Evolutionary conservation across 2,888 invertebrate genomes (phyloP).

Genomic region (Harpalus rubripes): DNA sequence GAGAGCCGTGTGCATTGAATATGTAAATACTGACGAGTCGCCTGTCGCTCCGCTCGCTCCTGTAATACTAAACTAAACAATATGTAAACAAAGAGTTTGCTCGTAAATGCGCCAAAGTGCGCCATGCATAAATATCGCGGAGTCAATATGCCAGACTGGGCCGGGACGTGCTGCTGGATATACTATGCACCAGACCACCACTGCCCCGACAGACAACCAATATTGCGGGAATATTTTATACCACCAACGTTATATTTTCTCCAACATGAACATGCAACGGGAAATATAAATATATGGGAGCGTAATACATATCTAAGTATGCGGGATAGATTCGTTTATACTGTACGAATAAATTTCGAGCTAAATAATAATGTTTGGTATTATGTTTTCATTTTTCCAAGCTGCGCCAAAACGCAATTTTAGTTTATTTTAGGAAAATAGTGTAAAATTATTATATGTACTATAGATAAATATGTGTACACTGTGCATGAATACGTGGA

Average conservation of each 20-base stretch:
- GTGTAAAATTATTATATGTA: background rate
- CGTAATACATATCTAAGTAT: slow-evolving; percentile 17
- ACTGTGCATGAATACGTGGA: too few species aligned
- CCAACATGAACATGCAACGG: background rate
- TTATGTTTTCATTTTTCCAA: background rate
- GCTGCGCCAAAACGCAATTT: background rate
- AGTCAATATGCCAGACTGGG: slow-evolving; percentile 39
- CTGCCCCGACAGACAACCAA: slow-evolving; percentile 36
- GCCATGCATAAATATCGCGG: slow-evolving; percentile 57
- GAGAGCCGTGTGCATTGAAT: slow-evolving; percentile 46
- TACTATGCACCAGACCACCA: slow-evolving; percentile 9
- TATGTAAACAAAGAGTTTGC: slow-evolving; percentile 57
- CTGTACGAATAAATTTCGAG: slow-evolving; percentile 6
- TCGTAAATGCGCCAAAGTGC: slow-evolving; percentile 58
- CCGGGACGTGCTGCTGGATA: slow-evolving; percentile 46
- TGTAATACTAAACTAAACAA: slow-evolving; percentile 59
- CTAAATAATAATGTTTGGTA: background rate
- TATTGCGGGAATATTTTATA: slow-evolving; percentile 42
- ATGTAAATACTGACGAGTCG: slow-evolving; percentile 33
- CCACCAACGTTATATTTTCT: slow-evolving; percentile 13
- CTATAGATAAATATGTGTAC: too few species aligned
- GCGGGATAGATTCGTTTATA: slow-evolving; percentile 13
- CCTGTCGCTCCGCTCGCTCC: slow-evolving; percentile 20
- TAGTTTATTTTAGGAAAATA: background rate
- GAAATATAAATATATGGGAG: slow-evolving; percentile 22